Evolutionary conservation across 2,888 invertebrate genomes (phyloP).

Genomic region (Volucella bombylans): DNA sequence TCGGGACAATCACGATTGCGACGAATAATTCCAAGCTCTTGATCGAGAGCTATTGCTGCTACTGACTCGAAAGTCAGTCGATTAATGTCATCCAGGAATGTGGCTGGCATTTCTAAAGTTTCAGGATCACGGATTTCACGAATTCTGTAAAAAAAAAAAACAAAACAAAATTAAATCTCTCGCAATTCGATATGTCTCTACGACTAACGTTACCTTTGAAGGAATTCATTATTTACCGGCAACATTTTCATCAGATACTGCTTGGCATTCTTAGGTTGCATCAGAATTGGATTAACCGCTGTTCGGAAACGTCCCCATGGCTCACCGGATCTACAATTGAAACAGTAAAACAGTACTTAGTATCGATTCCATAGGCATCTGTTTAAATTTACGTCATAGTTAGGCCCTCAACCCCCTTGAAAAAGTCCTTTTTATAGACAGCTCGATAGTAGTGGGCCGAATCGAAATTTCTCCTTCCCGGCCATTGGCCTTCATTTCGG

Average conservation of each 20-base stretch:
- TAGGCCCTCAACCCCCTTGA: constrained; percentile 74
- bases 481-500: constrained; percentile 74
- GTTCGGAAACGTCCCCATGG: constrained; percentile 86
- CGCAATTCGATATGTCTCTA: constrained; percentile 84
- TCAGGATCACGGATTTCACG: constrained; percentile 76
- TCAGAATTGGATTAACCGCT: constrained; percentile 86
- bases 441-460: constrained; percentile 80
- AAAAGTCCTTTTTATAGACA: constrained; percentile 77
- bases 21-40: constrained; percentile 77
- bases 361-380: not conserved
- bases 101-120: constrained; percentile 80
- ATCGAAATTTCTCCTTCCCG: constrained; percentile 78
- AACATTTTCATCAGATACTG: constrained; percentile 83
- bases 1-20: constrained; percentile 51
- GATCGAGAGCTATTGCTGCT: constrained; percentile 81
- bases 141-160: constrained; percentile 78
- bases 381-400: constrained; percentile 48
- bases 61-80: constrained; percentile 85
- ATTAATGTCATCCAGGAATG: constrained; percentile 83
- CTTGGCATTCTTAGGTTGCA: constrained; percentile 84
- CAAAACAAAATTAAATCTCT: no score
- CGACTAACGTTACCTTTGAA: constrained; percentile 78
- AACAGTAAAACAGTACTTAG: not conserved
- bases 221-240: constrained; percentile 80
- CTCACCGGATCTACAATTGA: constrained; percentile 83